These are phyloP conservation scores for Macrotrachela quadricornifera DNA, from an alignment of 1,140 invertebrate genomes.

Conservation along the genomic window DNA sequence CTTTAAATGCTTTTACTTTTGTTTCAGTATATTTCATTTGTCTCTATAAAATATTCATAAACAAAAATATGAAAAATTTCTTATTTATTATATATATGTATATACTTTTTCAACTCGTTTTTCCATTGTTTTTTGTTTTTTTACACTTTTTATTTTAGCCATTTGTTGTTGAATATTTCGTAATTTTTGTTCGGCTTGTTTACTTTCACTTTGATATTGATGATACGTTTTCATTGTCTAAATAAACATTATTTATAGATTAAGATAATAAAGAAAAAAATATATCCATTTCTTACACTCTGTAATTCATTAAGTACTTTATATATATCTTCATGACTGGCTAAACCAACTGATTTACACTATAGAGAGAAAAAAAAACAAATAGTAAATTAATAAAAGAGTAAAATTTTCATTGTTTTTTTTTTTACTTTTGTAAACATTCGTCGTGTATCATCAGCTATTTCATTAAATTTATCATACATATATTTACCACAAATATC, in stretches of 20 bases:
- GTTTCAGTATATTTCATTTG: constrained; percentile 70
- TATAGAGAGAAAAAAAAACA: constrained; percentile 32
- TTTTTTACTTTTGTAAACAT: constrained; percentile 55
- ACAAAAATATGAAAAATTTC: background rate
- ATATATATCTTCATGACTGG: constrained; percentile 79
- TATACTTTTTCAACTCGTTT: constrained; percentile 75
- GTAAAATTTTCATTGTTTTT: background rate
- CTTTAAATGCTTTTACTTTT: constrained; percentile 67
- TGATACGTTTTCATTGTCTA: constrained; percentile 53
- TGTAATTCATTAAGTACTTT: constrained; percentile 74
- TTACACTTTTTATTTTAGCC: constrained; percentile 41
- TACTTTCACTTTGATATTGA: constrained; percentile 61
- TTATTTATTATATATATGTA: background rate
- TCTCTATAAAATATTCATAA: constrained; percentile 40
- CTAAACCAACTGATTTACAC: constrained; percentile 71
- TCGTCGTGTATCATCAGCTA: constrained; percentile 66
- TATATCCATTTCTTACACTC: constrained; percentile 33
- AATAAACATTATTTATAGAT: too few species aligned
- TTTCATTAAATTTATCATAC: constrained; percentile 52
- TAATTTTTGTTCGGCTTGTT: constrained; percentile 63
- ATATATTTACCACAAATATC: constrained; percentile 69
- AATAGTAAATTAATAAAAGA: background rate
- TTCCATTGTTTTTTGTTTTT: constrained; percentile 61
- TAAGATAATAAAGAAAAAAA: too few species aligned
- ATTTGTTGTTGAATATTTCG: constrained; percentile 56